Base-by-base conservation (phyloP, 1,140 invertebrate species). In the Reticulitermes speratus region DNA sequence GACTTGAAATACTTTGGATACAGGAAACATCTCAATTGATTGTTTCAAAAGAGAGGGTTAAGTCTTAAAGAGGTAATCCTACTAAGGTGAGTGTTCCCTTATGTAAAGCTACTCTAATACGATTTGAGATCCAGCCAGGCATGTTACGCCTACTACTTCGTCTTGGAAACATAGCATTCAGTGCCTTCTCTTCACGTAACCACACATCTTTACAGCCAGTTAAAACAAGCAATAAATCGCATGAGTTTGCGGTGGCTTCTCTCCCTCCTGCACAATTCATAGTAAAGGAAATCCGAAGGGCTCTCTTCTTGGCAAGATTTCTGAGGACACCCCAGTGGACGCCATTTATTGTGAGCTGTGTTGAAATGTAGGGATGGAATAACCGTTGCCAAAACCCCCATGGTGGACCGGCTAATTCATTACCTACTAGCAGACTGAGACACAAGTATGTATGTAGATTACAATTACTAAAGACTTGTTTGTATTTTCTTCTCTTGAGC, bases 321-420 rank as follows among this genome's bases (percentile, higher is more conserved):
- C 65, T 30, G n/a, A 75, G 65, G n/a, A 75, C 65, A 75, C 65
- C 3, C 65, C 65, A 75, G 65, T 16, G 65, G 16, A 75, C 65
- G 65, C 65, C 65, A 75, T 75, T 75, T 75, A 75, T 75, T 75
- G 65, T 25, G n/a, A 75, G 25, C n/a, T 30, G 25, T 30, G 65
- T 75, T 75, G 65, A 65, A 65, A 65, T 65, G 59, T 25, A 65
- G 16, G 59, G 19, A 12, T 65, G 59, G 59, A 75, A 75, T 25
- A 75, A 30, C 65, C 65, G 65, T 75, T 75, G 65, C 65, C 65
- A 75, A 75, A 75, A n/a, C 65, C 65, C 65, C 65, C 65, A 75
- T 75, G 25, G 25, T 75, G 65, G 65, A 75, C 25, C 65, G 65
- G 65, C 65, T 75, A 75, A 75, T 75, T 75, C 65, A 75, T 75